Evolutionary conservation across 2,113 vertebrate species (phyloP).

Genomic region (Brachirus orientalis): DNA sequence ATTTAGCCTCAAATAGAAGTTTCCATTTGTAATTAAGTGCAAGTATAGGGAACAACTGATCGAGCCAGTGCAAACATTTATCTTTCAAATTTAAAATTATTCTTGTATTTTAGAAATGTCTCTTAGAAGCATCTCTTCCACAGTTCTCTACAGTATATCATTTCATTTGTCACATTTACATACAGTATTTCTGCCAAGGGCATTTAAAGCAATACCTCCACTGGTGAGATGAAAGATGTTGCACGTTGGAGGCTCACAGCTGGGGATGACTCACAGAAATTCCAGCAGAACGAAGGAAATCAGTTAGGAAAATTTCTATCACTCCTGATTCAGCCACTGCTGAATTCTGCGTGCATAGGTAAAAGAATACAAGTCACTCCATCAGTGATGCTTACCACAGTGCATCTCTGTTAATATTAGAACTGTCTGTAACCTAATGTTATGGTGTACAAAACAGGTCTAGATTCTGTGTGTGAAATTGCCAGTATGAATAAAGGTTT

Average conservation of each 20-base stretch:
- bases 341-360: background rate
- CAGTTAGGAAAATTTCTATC: constrained; percentile 24
- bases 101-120: background rate
- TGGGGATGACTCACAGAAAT: constrained; percentile 10
- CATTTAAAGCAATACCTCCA: constrained; percentile 40
- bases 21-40: constrained; percentile 12
- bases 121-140: constrained; percentile 3
- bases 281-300: constrained; percentile 34
- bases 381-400: constrained; percentile 9
- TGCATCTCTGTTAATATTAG: background rate
- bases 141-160: constrained; percentile 5
- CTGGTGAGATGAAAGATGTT: constrained; percentile 35
- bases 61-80: constrained; percentile 17
- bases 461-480: too few species aligned
- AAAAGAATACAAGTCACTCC: too few species aligned
- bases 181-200: constrained; percentile 31
- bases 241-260: constrained; percentile 13
- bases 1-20: too few species aligned
- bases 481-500: too few species aligned
- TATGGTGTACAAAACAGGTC: too few species aligned
- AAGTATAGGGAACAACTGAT: background rate
- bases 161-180: constrained; percentile 26
- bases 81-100: constrained; percentile 31
- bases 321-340: background rate
- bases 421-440: background rate